phyloP scores from a whole-genome alignment of 2,113 vertebrate species.

The Lophura nycthemera region DNA sequence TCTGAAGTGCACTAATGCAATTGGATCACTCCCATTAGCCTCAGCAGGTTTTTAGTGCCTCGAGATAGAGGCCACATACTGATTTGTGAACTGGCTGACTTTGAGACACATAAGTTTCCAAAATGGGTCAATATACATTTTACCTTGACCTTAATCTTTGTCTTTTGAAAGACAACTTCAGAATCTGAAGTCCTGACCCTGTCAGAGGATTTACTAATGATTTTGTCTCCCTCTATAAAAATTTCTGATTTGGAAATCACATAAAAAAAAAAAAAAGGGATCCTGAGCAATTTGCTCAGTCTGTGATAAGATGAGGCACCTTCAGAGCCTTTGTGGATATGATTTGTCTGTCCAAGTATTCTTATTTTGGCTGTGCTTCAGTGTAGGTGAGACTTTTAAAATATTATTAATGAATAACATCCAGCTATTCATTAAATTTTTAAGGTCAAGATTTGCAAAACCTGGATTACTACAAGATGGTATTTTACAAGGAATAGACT shows the following conservation, averaged over 20 bases:
- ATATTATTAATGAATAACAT: background rate
- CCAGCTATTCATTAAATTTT: background rate
- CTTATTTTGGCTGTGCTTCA: background rate
- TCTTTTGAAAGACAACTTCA: background rate
- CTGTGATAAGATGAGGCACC: background rate
- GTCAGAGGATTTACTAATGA: background rate
- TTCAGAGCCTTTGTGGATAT: background rate
- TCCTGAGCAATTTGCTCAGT: background rate
- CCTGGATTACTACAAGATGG: background rate
- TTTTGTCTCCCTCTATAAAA: background rate
- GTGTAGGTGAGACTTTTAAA: background rate
- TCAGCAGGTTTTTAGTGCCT: background rate
- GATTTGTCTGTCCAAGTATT: background rate
- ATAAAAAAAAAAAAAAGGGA: background rate
- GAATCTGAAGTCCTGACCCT: background rate
- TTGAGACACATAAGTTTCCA: background rate
- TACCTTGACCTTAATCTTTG: background rate
- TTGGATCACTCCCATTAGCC: background rate
- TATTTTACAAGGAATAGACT: background rate
- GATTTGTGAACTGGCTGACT: background rate
- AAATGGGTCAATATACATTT: background rate
- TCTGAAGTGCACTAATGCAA: background rate
- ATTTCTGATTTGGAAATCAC: background rate
- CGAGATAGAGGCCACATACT: background rate
- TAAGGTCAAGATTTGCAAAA: background rate